Percentiles rank a stretch among this genome's conserved stretches.
phyloP scores from a whole-genome alignment of 2,113 vertebrate species.

The Salvelinus alpinus region DNA sequence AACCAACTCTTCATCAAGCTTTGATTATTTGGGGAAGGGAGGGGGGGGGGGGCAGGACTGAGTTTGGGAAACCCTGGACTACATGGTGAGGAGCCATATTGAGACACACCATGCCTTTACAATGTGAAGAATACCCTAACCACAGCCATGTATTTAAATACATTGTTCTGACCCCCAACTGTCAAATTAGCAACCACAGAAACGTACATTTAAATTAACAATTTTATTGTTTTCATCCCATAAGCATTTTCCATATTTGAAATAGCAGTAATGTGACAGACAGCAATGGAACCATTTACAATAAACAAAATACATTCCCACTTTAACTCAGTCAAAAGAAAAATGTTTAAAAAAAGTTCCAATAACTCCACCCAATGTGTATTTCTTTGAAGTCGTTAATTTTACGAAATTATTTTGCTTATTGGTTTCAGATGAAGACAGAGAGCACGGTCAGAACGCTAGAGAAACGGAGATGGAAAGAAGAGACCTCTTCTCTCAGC shows the following conservation, averaged over 20 bases:
- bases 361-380: background rate
- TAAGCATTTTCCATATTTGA: slow-evolving; percentile 22
- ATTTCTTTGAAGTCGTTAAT: background rate
- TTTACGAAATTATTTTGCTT: slow-evolving; percentile 6
- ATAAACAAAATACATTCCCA: slow-evolving; percentile 12
- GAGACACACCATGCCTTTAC: too few relatives aligned
- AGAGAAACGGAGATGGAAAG: background rate
- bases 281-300: background rate
- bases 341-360: background rate
- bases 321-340: background rate
- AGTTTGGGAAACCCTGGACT: too few relatives aligned
- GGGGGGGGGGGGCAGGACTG: too few relatives aligned
- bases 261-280: slow-evolving; percentile 2
- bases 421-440: slow-evolving; percentile 9
- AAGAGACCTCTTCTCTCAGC: background rate
- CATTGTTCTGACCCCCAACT: background rate
- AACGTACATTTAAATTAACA: slow-evolving; percentile 14
- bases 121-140: too few relatives aligned
- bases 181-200: slow-evolving; percentile 13
- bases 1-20: too few relatives aligned
- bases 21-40: too few relatives aligned
- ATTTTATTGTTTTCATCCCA: slow-evolving; percentile 50
- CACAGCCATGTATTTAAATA: too few relatives aligned
- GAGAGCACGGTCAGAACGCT: background rate
- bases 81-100: too few relatives aligned